Evolutionary conservation across 2,888 invertebrate genomes (phyloP), one percentile per base, ranked within the genome.

Genomic region (Drosophila anomelani): DNA sequence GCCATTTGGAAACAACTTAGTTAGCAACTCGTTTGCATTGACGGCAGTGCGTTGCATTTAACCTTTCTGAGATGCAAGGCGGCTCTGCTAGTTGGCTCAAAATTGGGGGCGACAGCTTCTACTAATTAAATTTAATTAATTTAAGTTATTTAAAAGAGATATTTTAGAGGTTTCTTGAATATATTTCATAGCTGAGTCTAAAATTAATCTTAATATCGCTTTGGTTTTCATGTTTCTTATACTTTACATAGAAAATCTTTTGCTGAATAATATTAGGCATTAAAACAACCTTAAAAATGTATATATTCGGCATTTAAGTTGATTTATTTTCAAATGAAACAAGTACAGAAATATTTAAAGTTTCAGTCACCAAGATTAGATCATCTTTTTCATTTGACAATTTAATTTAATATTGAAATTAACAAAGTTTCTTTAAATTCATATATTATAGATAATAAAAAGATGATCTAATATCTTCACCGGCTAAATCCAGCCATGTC

Each of bases 1-100:
- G 84, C 66, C 60, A 56, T 76, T 76, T 39, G 10, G 32, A 64
- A 13, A 41, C 39, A 49, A 72, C 70, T 70, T 64, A 44, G 54
- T 67, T 66, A 54, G 60, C 64, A 79, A 83, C 79, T 79, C 41
- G 85, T 79, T 87, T 79, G 46, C 68, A 75, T 61, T 68, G 66
- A 15, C 53, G 36, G 29, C 26, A 20, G 34, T 56, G 43, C 53
- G 57, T 72, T 56, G 71, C 76, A 20, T 56, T 54, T 83, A 85
- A 83, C 83, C 85, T 87, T 81, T 73, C 26, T 8, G 49, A 23
- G 55, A n/a, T 32, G 39, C 60, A 39, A 51, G 41, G 17, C 17
- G 38, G 38, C 38, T 15, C 3, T 38, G 43, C 23, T 7, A 13
- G 47, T 46, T 32, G 36, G 32, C 3, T 26, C 20, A 9, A 34